Evolutionary conservation across 2,113 vertebrate species (phyloP).

Genomic region (Antechinus flavipes): DNA sequence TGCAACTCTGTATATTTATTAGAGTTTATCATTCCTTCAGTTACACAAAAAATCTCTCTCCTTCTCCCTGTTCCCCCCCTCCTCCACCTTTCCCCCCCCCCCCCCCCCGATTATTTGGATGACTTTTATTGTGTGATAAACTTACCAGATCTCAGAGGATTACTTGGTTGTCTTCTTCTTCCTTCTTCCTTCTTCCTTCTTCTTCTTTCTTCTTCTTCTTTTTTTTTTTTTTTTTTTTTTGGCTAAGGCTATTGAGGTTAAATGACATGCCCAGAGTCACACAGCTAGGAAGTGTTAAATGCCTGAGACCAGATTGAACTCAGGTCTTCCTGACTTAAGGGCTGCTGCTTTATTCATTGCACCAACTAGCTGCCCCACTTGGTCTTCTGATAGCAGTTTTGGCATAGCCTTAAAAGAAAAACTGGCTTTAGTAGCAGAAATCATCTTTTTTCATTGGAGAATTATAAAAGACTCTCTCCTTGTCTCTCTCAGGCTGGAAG

Average conservation of each 20-base stretch:
- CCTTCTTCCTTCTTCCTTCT: no score
- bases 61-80: no score
- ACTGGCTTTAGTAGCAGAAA: neutral
- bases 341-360: no score
- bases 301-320: no score
- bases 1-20: neutral
- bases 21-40: neutral
- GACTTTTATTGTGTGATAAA: neutral
- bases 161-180: no score
- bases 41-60: neutral
- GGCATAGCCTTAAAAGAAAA: neutral
- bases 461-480: neutral
- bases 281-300: no score
- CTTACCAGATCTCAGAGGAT: neutral
- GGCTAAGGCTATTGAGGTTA: no score
- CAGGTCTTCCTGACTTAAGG: no score
- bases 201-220: no score
- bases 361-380: neutral
- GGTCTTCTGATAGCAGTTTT: neutral
- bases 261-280: no score
- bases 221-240: no score
- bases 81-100: neutral
- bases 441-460: neutral
- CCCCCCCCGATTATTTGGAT: neutral
- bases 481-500: neutral